Conservation (phyloP, 2,888 invertebrate species). For the Cataglyphis albicans region DNA sequence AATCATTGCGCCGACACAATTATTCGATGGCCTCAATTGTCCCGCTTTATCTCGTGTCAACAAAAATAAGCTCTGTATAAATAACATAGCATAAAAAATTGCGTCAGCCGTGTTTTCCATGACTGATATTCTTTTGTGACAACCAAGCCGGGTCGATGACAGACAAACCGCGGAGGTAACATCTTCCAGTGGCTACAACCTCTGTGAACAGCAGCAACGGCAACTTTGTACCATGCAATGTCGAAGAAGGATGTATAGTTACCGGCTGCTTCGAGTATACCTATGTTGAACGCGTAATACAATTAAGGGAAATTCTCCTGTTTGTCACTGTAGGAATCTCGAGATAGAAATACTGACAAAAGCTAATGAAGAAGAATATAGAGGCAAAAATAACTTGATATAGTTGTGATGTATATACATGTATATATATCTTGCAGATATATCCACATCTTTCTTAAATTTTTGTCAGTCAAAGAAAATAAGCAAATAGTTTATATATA, state of each 20-base stretch:
- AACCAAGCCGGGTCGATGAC: conserved; percentile 94
- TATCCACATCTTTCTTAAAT: neutral
- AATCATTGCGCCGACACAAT: neutral
- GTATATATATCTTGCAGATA: too few species aligned
- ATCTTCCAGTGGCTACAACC: conserved; percentile 93
- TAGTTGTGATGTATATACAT: neutral
- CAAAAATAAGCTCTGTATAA: conserved; percentile 34
- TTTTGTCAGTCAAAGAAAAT: neutral
- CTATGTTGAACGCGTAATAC: conserved; percentile 84
- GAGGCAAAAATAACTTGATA: neutral
- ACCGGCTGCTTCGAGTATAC: conserved; percentile 90
- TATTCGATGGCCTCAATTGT: conserved; percentile 20
- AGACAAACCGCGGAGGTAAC: conserved; percentile 93
- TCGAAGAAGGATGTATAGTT: conserved; percentile 94
- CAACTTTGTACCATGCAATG: conserved; percentile 91
- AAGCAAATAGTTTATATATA: neutral
- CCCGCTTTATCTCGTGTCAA: conserved; percentile 10
- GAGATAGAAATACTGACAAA: neutral
- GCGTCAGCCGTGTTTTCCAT: conserved; percentile 68
- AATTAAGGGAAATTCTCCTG: conserved; percentile 65
- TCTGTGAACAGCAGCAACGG: conserved; percentile 93
- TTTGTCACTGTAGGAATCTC: conserved; percentile 50
- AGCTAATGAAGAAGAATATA: neutral
- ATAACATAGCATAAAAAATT: conserved; percentile 26
- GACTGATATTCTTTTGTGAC: conserved; percentile 86